Evolutionary conservation across 2,888 invertebrate species (phyloP).

Genomic region (Leptothorax acervorum): DNA sequence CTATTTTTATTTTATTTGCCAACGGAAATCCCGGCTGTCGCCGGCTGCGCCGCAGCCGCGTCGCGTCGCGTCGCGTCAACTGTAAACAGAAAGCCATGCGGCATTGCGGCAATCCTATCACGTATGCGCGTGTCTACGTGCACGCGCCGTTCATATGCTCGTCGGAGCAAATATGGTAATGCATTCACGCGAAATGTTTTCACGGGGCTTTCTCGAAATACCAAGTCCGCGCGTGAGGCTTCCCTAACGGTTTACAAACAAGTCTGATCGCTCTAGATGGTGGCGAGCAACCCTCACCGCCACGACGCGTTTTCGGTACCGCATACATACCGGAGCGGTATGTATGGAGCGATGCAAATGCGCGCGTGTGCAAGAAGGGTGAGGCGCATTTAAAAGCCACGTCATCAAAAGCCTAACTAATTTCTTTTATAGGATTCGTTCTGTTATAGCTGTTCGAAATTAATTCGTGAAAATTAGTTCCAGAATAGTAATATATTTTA

Average conservation of each 20-base stretch:
- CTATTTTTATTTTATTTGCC: slow-evolving; percentile 72
- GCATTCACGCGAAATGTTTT: slow-evolving; percentile 77
- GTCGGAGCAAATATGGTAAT: slow-evolving; percentile 78
- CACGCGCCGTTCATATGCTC: slow-evolving; percentile 68
- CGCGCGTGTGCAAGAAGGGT: slow-evolving; percentile 6
- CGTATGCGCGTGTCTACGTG: slow-evolving; percentile 74
- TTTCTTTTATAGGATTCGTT: neutral
- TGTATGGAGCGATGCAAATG: slow-evolving; percentile 17
- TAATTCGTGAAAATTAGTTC: neutral
- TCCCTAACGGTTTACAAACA: slow-evolving; percentile 70
- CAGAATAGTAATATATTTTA: neutral
- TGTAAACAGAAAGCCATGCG: slow-evolving; percentile 71
- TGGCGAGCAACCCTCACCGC: slow-evolving; percentile 37
- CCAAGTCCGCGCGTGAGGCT: slow-evolving; percentile 55
- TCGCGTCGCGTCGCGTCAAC: slow-evolving; percentile 54
- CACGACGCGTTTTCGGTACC: slow-evolving; percentile 12
- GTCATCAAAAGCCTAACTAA: neutral
- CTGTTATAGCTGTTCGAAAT: neutral
- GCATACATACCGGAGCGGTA: neutral
- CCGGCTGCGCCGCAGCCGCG: slow-evolving; percentile 57
- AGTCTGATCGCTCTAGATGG: slow-evolving; percentile 58
- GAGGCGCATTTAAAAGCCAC: neutral
- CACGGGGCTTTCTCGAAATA: slow-evolving; percentile 71
- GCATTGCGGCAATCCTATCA: slow-evolving; percentile 68
- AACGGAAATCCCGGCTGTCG: slow-evolving; percentile 59